Conservation (phyloP, 2,113 vertebrate genomes). For the Podiceps cristatus region DNA sequence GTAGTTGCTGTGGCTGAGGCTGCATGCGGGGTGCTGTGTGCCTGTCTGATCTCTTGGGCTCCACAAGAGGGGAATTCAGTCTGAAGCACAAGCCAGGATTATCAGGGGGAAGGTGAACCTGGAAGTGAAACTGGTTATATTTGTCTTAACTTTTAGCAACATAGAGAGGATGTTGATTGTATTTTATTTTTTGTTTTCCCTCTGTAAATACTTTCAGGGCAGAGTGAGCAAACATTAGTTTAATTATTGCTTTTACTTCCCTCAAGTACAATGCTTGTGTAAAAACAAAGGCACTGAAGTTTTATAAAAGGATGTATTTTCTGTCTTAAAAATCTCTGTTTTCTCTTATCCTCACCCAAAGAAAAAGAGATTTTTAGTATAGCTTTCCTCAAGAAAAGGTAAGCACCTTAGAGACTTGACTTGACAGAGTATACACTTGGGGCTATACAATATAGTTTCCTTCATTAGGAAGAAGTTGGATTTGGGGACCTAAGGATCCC, state of each 20-base stretch:
- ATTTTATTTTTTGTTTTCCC: not conserved
- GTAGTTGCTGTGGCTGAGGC: not conserved
- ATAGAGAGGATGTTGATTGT: not conserved
- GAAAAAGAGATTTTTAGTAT: not conserved
- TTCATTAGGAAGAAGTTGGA: not conserved
- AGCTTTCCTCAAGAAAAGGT: not conserved
- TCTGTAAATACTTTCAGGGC: not conserved
- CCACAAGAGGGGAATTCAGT: not conserved
- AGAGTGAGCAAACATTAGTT: not conserved
- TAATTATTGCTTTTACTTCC: not conserved
- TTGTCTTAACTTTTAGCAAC: not conserved
- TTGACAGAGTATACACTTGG: not conserved
- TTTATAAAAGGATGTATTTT: not conserved
- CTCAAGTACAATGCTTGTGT: not conserved
- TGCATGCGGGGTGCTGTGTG: fast-evolving
- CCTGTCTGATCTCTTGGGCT: not conserved
- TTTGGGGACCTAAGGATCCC: not conserved
- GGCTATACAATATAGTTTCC: not conserved
- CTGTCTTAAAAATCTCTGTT: not conserved
- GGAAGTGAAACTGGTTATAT: not conserved
- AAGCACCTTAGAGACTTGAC: not conserved
- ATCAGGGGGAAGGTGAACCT: fast-evolving
- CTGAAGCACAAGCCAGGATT: not conserved
- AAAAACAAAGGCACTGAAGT: not conserved
- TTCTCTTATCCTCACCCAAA: not conserved